These are phyloP conservation scores for Anser cygnoides DNA, from an alignment of 2,113 vertebrate genomes.

Conservation along the genomic window DNA sequence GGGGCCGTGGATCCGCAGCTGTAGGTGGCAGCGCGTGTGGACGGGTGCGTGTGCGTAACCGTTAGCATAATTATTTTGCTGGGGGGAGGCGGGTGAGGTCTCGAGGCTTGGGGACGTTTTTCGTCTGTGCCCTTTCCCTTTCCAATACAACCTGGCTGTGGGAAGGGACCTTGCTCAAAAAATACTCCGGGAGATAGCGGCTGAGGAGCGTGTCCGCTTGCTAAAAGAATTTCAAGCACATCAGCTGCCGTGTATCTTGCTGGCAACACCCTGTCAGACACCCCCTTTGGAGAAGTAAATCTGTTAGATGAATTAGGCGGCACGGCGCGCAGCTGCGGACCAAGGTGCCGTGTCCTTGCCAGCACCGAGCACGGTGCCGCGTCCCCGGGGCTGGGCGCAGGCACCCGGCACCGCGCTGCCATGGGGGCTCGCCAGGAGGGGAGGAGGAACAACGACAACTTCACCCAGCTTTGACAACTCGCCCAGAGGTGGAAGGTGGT, in stretches of 20 bases:
- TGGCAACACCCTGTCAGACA: slow-evolving; percentile 50
- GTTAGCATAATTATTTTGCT: neutral
- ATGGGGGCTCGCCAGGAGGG: neutral
- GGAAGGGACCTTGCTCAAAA: slow-evolving; percentile 56
- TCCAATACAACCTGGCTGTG: slow-evolving; percentile 43
- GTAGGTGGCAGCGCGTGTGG: neutral
- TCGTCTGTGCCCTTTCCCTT: slow-evolving; percentile 25
- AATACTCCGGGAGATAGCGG: neutral
- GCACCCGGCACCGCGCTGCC: neutral
- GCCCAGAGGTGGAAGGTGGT: neutral
- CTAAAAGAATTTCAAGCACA: slow-evolving; percentile 37
- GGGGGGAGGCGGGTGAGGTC: slow-evolving; percentile 22
- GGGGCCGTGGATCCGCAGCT: neutral
- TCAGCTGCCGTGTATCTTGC: slow-evolving; percentile 20
- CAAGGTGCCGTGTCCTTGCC: neutral
- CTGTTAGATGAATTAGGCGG: slow-evolving; percentile 53
- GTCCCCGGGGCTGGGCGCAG: neutral
- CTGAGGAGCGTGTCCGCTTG: neutral
- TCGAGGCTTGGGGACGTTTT: slow-evolving; percentile 21
- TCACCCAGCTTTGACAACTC: neutral
- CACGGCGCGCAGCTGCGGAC: neutral
- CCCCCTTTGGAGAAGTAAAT: slow-evolving; percentile 46
- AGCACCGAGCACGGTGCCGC: too few species aligned
- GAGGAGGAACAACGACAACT: neutral
- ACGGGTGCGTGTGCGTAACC: neutral